Evolutionary conservation across 2,888 invertebrate genomes (phyloP).

Genomic region (Pomacea canaliculata): DNA sequence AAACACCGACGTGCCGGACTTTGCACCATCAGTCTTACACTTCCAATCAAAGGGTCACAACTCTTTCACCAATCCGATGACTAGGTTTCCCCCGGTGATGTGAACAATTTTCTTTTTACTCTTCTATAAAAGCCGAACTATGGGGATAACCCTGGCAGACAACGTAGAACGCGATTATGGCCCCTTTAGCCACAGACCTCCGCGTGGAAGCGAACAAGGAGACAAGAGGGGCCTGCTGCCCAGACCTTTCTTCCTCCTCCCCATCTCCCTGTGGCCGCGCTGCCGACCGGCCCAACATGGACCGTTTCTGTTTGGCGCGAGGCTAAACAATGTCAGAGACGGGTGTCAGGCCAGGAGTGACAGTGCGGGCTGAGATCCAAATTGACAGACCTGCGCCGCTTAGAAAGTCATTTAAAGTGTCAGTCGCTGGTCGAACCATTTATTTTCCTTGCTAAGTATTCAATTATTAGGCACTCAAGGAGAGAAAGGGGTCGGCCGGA

Average conservation of each 20-base stretch:
- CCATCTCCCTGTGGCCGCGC: background rate
- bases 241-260: background rate
- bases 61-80: no score
- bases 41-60: no score
- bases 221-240: background rate
- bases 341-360: constrained; percentile 18
- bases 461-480: constrained; percentile 28
- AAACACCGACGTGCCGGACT: no score
- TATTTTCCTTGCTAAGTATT: constrained; percentile 32
- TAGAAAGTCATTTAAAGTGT: constrained; percentile 29
- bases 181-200: no score
- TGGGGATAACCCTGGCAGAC: no score
- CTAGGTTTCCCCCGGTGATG: no score
- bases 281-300: background rate
- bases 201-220: no score
- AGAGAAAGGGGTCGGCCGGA: constrained; percentile 17
- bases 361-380: constrained; percentile 9
- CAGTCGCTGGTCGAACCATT: constrained; percentile 19
- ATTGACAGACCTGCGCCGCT: constrained; percentile 21
- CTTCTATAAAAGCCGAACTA: no score
- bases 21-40: no score
- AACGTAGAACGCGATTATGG: no score
- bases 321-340: constrained; percentile 26
- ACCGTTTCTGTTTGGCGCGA: constrained; percentile 4
- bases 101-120: no score